phyloP scores from a whole-genome alignment of 2,888 invertebrate genomes.

The Stenodera caucasica region DNA sequence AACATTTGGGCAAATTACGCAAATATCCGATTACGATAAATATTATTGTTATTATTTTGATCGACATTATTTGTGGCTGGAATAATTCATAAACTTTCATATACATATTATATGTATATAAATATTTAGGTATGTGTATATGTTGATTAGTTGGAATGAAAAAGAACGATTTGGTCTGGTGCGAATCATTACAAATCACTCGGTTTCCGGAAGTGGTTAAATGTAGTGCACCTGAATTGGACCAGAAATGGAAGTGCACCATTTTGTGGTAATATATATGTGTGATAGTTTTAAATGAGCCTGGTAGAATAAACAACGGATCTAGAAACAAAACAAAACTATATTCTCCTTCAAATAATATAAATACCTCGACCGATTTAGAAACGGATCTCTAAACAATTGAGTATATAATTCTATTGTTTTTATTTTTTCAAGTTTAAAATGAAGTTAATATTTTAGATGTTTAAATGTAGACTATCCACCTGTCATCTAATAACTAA shows the following conservation, averaged over 20 bases:
- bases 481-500: conserved; percentile 51
- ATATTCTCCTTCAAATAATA: too few relatives aligned
- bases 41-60: conserved; percentile 1
- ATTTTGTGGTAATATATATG: background rate
- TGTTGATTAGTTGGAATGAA: background rate
- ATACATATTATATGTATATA: too few relatives aligned
- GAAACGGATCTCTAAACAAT: too few relatives aligned
- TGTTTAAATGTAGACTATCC: conserved; percentile 13
- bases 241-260: background rate
- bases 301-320: background rate
- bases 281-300: background rate
- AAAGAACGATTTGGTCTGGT: background rate
- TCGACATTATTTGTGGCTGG: background rate
- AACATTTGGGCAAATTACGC: background rate
- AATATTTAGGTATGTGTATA: too few relatives aligned
- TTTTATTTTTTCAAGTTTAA: too few relatives aligned
- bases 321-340: too few relatives aligned
- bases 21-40: background rate
- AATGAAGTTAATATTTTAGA: too few relatives aligned
- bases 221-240: conserved; percentile 21
- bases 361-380: too few relatives aligned
- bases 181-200: background rate
- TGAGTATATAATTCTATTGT: too few relatives aligned
- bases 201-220: conserved; percentile 5
- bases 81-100: background rate